phyloP scores from a whole-genome alignment of 2,888 invertebrate genomes.

The Eupithecia subfuscata region DNA sequence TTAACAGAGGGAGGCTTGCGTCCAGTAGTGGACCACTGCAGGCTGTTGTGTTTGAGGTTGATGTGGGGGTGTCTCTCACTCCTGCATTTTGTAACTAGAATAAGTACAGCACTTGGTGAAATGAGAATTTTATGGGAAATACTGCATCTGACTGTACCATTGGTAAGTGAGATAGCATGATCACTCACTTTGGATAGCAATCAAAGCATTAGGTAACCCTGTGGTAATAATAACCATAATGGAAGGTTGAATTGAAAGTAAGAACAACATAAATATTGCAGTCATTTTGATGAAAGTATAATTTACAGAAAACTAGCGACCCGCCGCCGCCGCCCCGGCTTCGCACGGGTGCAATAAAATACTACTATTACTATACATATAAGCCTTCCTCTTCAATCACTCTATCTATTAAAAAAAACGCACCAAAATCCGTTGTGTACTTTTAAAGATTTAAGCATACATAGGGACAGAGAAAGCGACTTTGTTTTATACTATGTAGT shows the following conservation, averaged over 20 bases:
- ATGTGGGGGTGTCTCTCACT: neutral
- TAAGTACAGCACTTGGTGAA: neutral
- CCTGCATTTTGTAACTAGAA: neutral
- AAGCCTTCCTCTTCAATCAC: too few relatives aligned
- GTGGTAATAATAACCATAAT: conserved; percentile 2
- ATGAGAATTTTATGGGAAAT: neutral
- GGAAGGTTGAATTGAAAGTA: neutral
- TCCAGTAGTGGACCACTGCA: too few relatives aligned
- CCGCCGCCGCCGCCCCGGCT: too few relatives aligned
- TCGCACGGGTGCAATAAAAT: too few relatives aligned
- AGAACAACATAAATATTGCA: neutral
- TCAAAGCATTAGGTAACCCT: neutral
- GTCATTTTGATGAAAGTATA: neutral
- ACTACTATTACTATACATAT: too few relatives aligned
- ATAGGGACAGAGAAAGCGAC: too few relatives aligned
- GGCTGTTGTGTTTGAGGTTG: too few relatives aligned
- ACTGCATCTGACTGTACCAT: neutral
- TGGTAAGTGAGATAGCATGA: neutral
- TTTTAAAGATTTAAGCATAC: too few relatives aligned
- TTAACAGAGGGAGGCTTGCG: too few relatives aligned
- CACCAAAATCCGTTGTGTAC: too few relatives aligned
- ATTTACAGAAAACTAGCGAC: neutral
- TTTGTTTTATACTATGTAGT: too few relatives aligned
- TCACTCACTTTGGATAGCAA: neutral
- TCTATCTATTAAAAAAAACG: too few relatives aligned